Percentiles rank a stretch among this genome's conserved stretches.
Evolutionary conservation across 1,140 invertebrate species (phyloP).

Genomic region (Zaprionus nigranus): DNA sequence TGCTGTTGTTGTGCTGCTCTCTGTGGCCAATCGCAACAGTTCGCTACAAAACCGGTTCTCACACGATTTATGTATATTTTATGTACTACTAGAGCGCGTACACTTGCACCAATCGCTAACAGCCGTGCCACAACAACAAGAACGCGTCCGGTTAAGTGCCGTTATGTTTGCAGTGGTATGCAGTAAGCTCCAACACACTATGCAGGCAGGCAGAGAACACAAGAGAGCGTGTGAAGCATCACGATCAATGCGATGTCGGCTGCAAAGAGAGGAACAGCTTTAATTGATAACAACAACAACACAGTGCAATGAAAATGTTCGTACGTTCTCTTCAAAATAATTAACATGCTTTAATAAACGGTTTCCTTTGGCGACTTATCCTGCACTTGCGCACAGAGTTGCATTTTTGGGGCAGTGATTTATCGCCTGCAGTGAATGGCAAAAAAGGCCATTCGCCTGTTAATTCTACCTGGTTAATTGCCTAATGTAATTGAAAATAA

Average conservation of each 20-base stretch:
- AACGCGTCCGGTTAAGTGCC: conserved; percentile 51
- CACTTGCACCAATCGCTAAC: conserved; percentile 78
- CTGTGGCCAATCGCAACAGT: conserved; percentile 59
- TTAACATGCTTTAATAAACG: not conserved
- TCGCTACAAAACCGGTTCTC: conserved; percentile 64
- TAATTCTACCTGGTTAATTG: not conserved
- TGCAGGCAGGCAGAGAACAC: conserved; percentile 2
- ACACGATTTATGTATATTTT: conserved; percentile 58
- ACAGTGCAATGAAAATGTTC: not conserved
- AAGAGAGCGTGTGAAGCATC: not conserved
- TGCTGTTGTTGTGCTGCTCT: conserved; percentile 16
- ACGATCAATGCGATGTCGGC: conserved; percentile 13
- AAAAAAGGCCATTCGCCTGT: not conserved
- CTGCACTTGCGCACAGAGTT: not conserved
- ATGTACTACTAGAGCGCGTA: conserved; percentile 63
- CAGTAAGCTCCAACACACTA: conserved; percentile 7
- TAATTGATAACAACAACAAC: conserved; percentile 2
- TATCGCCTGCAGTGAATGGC: conserved; percentile 4
- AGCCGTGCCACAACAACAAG: conserved; percentile 34
- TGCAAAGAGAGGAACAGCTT: not conserved
- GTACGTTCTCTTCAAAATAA: not conserved
- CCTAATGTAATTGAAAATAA: not conserved
- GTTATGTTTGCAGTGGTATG: conserved; percentile 68
- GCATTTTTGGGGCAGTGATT: not conserved
- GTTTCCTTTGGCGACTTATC: not conserved